Evolutionary conservation across 1,140 invertebrate species (phyloP).

Genomic region (Brachionus rotundiformis): DNA sequence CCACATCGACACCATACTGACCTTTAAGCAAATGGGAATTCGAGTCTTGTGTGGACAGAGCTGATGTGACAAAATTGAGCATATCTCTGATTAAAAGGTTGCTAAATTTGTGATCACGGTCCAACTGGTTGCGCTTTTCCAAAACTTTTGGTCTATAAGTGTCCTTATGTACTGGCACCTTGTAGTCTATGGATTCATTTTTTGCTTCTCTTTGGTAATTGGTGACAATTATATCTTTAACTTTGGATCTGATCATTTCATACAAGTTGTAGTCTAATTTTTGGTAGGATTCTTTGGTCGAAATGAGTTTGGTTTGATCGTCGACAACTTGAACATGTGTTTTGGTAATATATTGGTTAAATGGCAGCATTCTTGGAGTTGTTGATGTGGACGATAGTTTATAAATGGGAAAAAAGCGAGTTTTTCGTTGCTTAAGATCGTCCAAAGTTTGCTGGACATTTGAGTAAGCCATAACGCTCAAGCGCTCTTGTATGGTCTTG

Average conservation of each 20-base stretch:
- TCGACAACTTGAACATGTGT: not conserved
- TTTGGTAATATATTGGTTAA: conserved; percentile 50
- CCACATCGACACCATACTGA: conserved; percentile 17
- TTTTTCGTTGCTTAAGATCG: conserved; percentile 34
- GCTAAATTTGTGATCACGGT: not conserved
- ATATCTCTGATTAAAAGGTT: conserved; percentile 35
- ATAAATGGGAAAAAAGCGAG: conserved; percentile 3
- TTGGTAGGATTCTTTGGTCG: not conserved
- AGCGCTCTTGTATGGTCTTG: conserved; percentile 31
- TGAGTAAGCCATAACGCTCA: conserved; percentile 36
- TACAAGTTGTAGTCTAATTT: conserved; percentile 14
- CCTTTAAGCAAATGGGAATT: conserved; percentile 9
- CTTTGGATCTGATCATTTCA: conserved; percentile 10
- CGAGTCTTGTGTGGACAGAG: not conserved
- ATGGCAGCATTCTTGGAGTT: not conserved
- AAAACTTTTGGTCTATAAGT: conserved; percentile 3
- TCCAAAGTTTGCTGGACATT: conserved; percentile 38
- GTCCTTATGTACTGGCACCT: not conserved
- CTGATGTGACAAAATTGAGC: not conserved
- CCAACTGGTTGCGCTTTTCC: not conserved
- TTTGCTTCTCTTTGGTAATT: conserved; percentile 4
- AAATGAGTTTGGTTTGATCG: not conserved
- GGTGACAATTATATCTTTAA: conserved; percentile 11
- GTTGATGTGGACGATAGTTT: not conserved
- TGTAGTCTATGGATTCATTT: conserved; percentile 1